Evolutionary conservation across 1,140 invertebrate genomes (phyloP), one percentile per base, ranked within the genome.

Genomic region (Calephelis nemesis): DNA sequence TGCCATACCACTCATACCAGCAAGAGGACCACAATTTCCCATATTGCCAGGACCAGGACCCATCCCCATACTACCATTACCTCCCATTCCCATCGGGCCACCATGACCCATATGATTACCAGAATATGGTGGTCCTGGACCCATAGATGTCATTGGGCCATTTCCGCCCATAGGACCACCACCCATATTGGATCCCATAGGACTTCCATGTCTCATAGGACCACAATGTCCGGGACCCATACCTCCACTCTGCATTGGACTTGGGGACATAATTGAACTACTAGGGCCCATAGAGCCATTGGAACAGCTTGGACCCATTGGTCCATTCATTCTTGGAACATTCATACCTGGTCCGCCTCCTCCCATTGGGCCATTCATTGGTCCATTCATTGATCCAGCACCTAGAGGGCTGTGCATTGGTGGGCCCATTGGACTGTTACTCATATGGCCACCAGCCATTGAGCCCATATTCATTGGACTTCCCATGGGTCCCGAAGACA

Each of bases 401-500:
- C 90, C 91, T 40, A 93, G 76, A 48, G 93, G 93, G 81, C 92
- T 93, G 69, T 93, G 92, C 87, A 93, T 91, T 15, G 92, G 92
- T 73, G 88, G 92, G 7, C 94, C 94, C 93, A 95, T 95, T 4
- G 94, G 94, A 63, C 94, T 94, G 66, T 94, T 94, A 70, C 93
- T 93, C 92, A 95, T 94, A 65, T 93, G 92, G 66, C 91, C 91
- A n/a, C 92, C 92, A 68, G 92, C 86, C 90, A 92, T 92, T 58
- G 91, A 91, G 12, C 91, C 90, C 88, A 92, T 92, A 74, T 93
- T 95, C 92, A 96, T 94, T 2, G 95, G 95, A 82, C 95, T 96
- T 45, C 94, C 94, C 93, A 96, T 95, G 30, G 94, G 93, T 40
- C 94, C 94, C 42, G 94, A 94, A 67, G 93, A 94, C 93, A 95